Evolutionary conservation across 2,888 invertebrate species (phyloP).

Genomic region (Drosophila austrosaltans): DNA sequence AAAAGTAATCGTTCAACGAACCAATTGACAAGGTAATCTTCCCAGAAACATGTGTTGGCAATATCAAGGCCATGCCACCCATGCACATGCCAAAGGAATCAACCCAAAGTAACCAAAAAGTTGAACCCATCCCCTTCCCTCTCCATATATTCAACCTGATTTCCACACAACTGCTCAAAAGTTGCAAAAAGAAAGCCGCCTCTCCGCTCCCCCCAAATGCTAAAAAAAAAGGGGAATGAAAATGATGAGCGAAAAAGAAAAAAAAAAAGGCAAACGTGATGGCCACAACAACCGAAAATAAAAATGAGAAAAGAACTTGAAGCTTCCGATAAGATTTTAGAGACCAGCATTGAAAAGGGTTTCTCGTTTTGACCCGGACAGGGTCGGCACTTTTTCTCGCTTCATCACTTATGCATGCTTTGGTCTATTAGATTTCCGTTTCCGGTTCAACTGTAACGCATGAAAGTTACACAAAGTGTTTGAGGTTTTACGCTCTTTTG

Average conservation of each 20-base stretch:
- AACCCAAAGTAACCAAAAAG: slow-evolving; percentile 15
- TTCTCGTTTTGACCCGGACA: slow-evolving; percentile 14
- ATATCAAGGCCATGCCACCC: slow-evolving; percentile 66
- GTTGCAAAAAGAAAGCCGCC: slow-evolving; percentile 46
- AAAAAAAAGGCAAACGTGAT: slow-evolving; percentile 58
- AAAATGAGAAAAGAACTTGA: slow-evolving; percentile 49
- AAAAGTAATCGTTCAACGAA: slow-evolving; percentile 77
- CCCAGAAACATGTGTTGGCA: slow-evolving; percentile 73
- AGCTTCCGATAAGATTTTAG: slow-evolving; percentile 69
- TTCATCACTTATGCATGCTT: slow-evolving; percentile 77
- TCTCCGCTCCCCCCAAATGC: slow-evolving; percentile 32
- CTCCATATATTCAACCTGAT: neutral
- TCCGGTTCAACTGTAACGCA: slow-evolving; percentile 75
- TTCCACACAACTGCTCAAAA: slow-evolving; percentile 30
- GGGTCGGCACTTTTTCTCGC: slow-evolving; percentile 63
- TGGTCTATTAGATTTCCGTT: slow-evolving; percentile 79
- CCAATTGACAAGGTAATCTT: slow-evolving; percentile 80
- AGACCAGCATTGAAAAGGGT: slow-evolving; percentile 61
- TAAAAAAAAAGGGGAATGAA: slow-evolving; percentile 39
- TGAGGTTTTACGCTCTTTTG: slow-evolving; percentile 76
- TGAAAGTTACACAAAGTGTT: slow-evolving; percentile 70
- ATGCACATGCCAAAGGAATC: slow-evolving; percentile 14
- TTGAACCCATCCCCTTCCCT: neutral
- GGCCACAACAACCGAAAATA: slow-evolving; percentile 6
- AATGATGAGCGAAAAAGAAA: slow-evolving; percentile 53